Evolutionary conservation across 1,140 invertebrate genomes (phyloP).

Genomic region (Philotrypesis tridentata): DNA sequence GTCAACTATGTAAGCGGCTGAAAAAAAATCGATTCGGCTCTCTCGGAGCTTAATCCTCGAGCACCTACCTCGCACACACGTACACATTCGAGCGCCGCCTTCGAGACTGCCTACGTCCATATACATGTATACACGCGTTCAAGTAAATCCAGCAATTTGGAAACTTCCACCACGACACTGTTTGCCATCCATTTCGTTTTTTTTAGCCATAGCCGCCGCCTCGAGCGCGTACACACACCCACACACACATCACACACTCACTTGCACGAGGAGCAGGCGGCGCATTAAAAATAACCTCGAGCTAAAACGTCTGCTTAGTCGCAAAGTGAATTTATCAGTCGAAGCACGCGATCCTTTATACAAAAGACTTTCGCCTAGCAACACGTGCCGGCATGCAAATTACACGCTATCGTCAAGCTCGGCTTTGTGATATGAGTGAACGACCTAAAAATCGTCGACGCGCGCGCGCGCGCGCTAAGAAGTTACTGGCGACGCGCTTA

Average conservation of each 20-base stretch:
- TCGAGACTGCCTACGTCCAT: too few relatives aligned
- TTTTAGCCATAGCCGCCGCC: neutral
- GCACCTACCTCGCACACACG: neutral
- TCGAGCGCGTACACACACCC: too few relatives aligned
- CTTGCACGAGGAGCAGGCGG: too few relatives aligned
- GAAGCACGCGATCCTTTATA: conserved; percentile 55
- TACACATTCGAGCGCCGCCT: too few relatives aligned
- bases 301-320: conserved; percentile 47
- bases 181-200: too few relatives aligned
- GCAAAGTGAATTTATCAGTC: conserved; percentile 57
- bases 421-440: neutral
- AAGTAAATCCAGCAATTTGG: neutral
- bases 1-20: neutral
- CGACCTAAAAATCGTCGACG: neutral
- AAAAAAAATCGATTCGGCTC: neutral
- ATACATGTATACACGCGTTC: too few relatives aligned
- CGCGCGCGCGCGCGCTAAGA: too few relatives aligned
- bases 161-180: neutral
- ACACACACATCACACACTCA: too few relatives aligned
- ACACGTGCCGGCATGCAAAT: conserved; percentile 58
- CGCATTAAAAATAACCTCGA: neutral
- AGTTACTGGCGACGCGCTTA: too few relatives aligned
- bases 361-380: conserved; percentile 35
- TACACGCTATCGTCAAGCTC: conserved; percentile 35
- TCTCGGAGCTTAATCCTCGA: neutral